These are phyloP conservation scores for Hafferia zeledoni DNA, from an alignment of 2,797 vertebrate genomes.

Conservation along the genomic window DNA sequence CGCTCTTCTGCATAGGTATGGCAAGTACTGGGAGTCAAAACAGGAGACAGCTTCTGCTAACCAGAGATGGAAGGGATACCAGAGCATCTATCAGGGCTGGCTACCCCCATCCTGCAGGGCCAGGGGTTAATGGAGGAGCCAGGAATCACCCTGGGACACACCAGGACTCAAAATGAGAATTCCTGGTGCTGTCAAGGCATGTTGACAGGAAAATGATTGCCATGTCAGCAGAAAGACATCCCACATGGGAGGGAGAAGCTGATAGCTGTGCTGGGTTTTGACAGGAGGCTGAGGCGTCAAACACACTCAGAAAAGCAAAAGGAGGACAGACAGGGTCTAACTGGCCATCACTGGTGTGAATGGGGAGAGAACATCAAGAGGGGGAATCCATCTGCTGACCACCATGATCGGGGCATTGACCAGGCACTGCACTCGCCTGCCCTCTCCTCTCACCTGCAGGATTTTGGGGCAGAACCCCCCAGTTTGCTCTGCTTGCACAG, in stretches of 20 bases:
- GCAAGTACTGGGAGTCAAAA: neutral
- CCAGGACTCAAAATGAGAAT: neutral
- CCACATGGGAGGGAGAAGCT: neutral
- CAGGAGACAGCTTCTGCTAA: neutral
- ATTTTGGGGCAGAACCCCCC: neutral
- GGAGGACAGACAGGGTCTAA: neutral
- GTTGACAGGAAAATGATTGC: constrained; percentile 18
- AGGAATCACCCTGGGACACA: constrained; percentile 9
- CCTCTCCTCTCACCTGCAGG: neutral
- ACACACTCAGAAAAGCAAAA: neutral
- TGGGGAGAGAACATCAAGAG: neutral
- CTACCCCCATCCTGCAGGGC: neutral
- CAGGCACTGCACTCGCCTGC: neutral
- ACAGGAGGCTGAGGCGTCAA: neutral
- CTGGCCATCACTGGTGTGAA: neutral
- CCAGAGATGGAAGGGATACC: neutral
- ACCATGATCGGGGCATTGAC: neutral
- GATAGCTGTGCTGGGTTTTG: neutral
- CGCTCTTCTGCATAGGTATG: neutral
- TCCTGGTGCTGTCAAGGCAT: neutral
- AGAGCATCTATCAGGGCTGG: neutral
- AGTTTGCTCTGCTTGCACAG: neutral
- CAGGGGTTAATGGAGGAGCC: constrained; percentile 29
- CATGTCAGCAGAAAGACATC: neutral
- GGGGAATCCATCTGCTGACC: neutral